Evolutionary conservation across 2,888 invertebrate genomes (phyloP).

Genomic region (Drosophila buzzatii): DNA sequence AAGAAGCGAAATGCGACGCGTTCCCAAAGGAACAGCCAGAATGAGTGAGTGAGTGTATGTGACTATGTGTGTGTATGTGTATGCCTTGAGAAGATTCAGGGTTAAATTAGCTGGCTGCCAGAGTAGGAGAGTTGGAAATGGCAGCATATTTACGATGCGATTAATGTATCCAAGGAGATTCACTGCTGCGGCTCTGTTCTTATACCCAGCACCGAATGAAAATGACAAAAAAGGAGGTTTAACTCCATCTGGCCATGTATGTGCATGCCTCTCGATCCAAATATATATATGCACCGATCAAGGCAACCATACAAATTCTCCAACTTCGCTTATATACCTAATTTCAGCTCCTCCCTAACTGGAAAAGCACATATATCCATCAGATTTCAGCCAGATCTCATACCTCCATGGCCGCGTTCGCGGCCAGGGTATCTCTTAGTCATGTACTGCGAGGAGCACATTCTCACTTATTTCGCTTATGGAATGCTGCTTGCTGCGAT

Average conservation of each 20-base stretch:
- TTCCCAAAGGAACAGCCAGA: conserved; percentile 20
- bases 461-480: conserved; percentile 1
- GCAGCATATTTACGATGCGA: conserved; percentile 65
- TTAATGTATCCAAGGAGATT: conserved; percentile 68
- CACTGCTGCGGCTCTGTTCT: conserved; percentile 17
- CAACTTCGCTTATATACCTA: too few species aligned
- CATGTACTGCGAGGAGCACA: neutral
- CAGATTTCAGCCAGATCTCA: neutral
- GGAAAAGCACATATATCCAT: neutral
- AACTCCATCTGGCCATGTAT: neutral
- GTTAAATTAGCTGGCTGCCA: conserved; percentile 73
- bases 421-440: neutral
- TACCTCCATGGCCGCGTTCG: too few species aligned
- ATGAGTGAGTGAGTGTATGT: conserved; percentile 12
- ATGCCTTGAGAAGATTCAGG: conserved; percentile 58
- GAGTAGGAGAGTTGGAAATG: conserved; percentile 35
- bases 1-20: conserved; percentile 38
- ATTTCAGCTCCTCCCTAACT: neutral
- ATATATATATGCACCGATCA: neutral
- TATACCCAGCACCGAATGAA: neutral
- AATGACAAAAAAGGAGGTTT: neutral
- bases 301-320: too few species aligned
- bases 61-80: conserved; percentile 13
- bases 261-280: neutral
- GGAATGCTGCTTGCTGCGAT: conserved; percentile 56